A percentile compares a stretch with the other conserved stretches of the same genome.
Evolutionary conservation across 2,113 vertebrate genomes (phyloP).

Genomic region (Geococcyx californianus): DNA sequence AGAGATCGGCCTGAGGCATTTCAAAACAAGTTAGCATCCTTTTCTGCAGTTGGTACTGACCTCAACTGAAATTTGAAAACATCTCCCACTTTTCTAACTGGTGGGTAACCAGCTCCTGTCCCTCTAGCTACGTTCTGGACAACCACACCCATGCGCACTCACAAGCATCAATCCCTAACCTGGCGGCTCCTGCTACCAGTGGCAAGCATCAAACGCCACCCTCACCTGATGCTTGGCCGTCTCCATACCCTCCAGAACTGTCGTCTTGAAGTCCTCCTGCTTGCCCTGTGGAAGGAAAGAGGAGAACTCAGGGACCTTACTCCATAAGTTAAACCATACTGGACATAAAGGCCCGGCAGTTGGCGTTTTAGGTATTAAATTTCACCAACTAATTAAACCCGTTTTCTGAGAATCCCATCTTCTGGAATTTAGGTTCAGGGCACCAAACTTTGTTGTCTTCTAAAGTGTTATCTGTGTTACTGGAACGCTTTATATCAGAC

Average conservation of each 20-base stretch:
- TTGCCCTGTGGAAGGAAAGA: constrained; percentile 88
- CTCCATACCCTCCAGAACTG: constrained; percentile 87
- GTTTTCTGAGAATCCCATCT: constrained; percentile 67
- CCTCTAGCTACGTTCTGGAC: constrained; percentile 41
- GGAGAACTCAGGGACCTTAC: constrained; percentile 87
- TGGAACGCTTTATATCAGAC: constrained; percentile 60
- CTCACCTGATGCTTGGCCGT: constrained; percentile 87
- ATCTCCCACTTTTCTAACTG: background rate
- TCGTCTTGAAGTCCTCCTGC: constrained; percentile 87
- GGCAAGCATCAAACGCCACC: constrained; percentile 84
- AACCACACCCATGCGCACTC: constrained; percentile 70
- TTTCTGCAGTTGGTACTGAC: background rate
- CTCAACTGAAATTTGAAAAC: background rate
- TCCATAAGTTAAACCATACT: constrained; percentile 80
- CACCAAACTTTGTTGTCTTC: constrained; percentile 52
- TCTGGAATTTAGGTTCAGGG: constrained; percentile 64
- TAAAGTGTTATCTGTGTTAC: constrained; percentile 57
- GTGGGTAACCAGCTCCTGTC: constrained; percentile 26
- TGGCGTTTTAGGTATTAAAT: constrained; percentile 72
- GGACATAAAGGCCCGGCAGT: constrained; percentile 78
- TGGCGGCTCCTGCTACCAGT: constrained; percentile 78
- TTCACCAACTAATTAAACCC: constrained; percentile 78
- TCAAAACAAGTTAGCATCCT: background rate
- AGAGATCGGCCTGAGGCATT: constrained; percentile 77
- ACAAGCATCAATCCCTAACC: constrained; percentile 78